phyloP scores from a whole-genome alignment of 2,888 invertebrate species.

The Cheilosia vernalis region DNA sequence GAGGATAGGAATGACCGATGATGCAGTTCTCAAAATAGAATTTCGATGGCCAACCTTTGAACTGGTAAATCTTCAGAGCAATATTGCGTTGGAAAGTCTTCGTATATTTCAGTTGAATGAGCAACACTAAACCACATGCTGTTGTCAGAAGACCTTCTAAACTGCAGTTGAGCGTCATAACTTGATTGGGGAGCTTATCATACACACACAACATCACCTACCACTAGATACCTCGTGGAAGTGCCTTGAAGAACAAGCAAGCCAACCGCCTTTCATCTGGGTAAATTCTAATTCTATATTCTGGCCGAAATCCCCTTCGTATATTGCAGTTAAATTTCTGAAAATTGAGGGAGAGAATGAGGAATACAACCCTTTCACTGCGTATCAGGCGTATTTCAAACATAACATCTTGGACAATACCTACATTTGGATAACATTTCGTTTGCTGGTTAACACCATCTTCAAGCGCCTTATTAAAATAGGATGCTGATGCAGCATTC shows the following conservation, averaged over 20 bases:
- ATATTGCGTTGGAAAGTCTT: slow-evolving; percentile 56
- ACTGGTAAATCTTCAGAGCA: slow-evolving; percentile 56
- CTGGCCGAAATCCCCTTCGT: slow-evolving; percentile 52
- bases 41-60: slow-evolving; percentile 48
- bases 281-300: slow-evolving; percentile 55
- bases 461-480: background rate
- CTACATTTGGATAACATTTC: background rate
- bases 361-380: background rate
- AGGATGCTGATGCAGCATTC: background rate
- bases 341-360: slow-evolving; percentile 1
- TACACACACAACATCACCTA: background rate
- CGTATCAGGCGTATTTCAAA: background rate
- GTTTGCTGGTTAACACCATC: background rate
- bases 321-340: slow-evolving; percentile 61
- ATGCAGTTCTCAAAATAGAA: background rate
- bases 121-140: slow-evolving; percentile 12
- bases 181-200: background rate
- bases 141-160: slow-evolving; percentile 32
- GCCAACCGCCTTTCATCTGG: slow-evolving; percentile 32
- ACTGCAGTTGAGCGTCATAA: background rate
- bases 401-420: background rate
- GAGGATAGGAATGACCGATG: slow-evolving; percentile 10
- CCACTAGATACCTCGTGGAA: slow-evolving; percentile 1
- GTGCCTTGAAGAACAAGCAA: slow-evolving; percentile 17
- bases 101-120: slow-evolving; percentile 49